phyloP scores from a whole-genome alignment of 2,888 invertebrate species.

The Pasiphila rectangulata region DNA sequence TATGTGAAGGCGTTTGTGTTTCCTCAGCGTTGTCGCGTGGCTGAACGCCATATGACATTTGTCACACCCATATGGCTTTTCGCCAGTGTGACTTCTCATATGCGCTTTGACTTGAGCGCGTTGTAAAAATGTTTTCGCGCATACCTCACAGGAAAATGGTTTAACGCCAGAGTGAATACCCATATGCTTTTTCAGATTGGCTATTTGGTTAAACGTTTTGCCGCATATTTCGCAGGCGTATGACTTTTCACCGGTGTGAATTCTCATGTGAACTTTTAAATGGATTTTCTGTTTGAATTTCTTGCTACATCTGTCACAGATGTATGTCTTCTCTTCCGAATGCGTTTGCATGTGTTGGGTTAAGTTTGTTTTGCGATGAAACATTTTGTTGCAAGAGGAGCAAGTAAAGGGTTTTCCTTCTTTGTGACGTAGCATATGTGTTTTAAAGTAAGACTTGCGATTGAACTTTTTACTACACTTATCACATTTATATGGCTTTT shows the following conservation, averaged over 20 bases:
- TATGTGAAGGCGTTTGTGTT: conserved; percentile 7
- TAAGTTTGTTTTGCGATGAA: conserved; percentile 4
- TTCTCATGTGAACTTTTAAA: conserved; percentile 9
- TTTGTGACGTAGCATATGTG: background rate
- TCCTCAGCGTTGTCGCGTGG: conserved; percentile 2
- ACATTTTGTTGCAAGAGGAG: conserved; percentile 3
- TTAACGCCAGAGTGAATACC: conserved; percentile 7
- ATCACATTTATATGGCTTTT: conserved; percentile 1
- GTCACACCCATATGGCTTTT: conserved; percentile 10
- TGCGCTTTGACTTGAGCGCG: conserved; percentile 12
- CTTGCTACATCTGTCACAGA: conserved; percentile 12
- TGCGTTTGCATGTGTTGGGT: conserved; percentile 7
- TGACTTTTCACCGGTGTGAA: conserved; percentile 10
- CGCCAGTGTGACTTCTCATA: conserved; percentile 8
- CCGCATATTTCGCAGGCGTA: conserved; percentile 14
- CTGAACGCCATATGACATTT: conserved; percentile 10
- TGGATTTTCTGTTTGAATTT: conserved; percentile 10
- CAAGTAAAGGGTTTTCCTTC: conserved; percentile 1
- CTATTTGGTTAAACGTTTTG: conserved; percentile 11
- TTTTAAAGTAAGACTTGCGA: background rate
- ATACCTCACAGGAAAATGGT: conserved; percentile 8
- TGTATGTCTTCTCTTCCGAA: conserved; percentile 2
- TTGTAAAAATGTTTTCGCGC: conserved; percentile 7
- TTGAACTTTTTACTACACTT: conserved; percentile 1
- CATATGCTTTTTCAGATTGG: conserved; percentile 14